Conservation (phyloP, 2,888 invertebrate genomes). For the Laspeyria flexula region DNA sequence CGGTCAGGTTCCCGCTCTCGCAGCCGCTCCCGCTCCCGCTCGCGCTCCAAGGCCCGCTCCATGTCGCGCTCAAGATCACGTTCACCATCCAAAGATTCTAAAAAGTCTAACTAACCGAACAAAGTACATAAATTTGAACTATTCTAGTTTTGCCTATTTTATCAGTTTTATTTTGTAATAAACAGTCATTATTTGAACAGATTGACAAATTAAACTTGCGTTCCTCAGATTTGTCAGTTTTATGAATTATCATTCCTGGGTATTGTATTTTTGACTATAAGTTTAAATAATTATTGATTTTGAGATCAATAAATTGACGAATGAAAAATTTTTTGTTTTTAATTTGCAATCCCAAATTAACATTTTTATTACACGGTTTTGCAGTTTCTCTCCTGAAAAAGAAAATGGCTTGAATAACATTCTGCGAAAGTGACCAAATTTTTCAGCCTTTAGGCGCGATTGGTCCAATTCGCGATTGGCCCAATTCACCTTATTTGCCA, state of each 20-base stretch:
- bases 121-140: constrained; percentile 34
- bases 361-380: neutral
- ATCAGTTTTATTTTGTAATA: constrained; percentile 29
- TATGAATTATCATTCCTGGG: constrained; percentile 71
- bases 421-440: too few relatives aligned
- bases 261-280: constrained; percentile 53
- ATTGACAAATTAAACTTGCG: constrained; percentile 28
- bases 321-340: constrained; percentile 24
- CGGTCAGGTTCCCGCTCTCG: constrained; percentile 81
- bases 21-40: constrained; percentile 80
- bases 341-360: neutral
- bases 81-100: constrained; percentile 81
- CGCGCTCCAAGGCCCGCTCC: constrained; percentile 82
- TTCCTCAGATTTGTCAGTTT: constrained; percentile 44
- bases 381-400: too few relatives aligned
- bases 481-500: too few relatives aligned
- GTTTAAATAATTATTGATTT: constrained; percentile 66
- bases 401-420: too few relatives aligned
- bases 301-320: constrained; percentile 69
- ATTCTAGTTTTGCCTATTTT: constrained; percentile 36
- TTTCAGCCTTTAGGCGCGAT: too few relatives aligned
- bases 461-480: too few relatives aligned
- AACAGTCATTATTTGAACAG: constrained; percentile 26
- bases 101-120: constrained; percentile 74
- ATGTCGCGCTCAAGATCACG: constrained; percentile 81